Evolutionary conservation across 64 coral and sea anemone genomes (phyloP).

Genomic region (Montipora capricornis): DNA sequence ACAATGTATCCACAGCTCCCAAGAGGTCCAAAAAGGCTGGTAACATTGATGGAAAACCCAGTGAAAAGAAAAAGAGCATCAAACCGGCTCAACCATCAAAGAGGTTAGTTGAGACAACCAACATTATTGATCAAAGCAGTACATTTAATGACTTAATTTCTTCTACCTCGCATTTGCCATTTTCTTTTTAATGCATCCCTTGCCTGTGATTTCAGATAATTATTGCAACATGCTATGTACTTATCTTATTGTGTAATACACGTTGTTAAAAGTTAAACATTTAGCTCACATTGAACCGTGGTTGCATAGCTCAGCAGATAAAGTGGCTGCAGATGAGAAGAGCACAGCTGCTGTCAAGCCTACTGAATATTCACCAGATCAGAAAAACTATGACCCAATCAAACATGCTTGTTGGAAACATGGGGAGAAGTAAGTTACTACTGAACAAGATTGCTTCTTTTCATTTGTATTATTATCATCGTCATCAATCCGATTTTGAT

Average conservation of each 20-base stretch:
- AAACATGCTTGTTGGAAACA: conserved; percentile 96
- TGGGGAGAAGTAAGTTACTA: conserved; percentile 77
- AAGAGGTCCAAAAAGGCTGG: conserved; percentile 31
- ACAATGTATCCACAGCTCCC: background rate
- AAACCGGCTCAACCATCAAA: background rate
- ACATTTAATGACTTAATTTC: too few species aligned
- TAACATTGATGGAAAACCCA: background rate
- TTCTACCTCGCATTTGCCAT: too few species aligned
- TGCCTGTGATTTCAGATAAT: too few species aligned
- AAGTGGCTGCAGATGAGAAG: background rate
- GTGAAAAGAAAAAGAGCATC: conserved; percentile 12
- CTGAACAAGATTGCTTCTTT: background rate
- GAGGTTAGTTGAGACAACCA: background rate
- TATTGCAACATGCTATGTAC: too few species aligned
- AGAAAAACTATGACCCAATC: conserved; percentile 90
- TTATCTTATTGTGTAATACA: too few species aligned
- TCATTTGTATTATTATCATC: too few species aligned
- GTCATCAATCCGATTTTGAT: too few species aligned
- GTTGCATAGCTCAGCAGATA: background rate
- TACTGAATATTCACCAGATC: conserved; percentile 88
- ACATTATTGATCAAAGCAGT: background rate
- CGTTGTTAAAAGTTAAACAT: too few species aligned
- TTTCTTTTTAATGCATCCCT: too few species aligned
- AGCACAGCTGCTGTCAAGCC: conserved; percentile 59
- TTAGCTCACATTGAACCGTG: background rate